Base-by-base conservation (phyloP, 2,113 vertebrate species). In the Mionectes macconnelli region DNA sequence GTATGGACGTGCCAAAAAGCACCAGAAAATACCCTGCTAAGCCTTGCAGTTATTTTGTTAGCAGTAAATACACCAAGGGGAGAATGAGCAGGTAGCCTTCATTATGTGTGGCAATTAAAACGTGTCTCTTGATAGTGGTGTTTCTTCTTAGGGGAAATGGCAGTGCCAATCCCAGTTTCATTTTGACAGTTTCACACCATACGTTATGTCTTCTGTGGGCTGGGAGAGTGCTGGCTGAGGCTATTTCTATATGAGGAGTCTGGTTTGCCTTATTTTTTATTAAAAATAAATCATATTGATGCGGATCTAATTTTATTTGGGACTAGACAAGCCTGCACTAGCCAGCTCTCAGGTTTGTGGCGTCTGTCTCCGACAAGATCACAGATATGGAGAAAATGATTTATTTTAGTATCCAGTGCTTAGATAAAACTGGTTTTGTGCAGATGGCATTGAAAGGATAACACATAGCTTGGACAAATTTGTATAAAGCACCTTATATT, bases 271-370 rank as follows among this genome's bases (percentile, higher is more conserved):
- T 68, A 24, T 77, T 94, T 94, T 84, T 96, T 84, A 78, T 92
- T 70, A 87, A 70, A 95, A 96, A 94, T 72, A 84, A 89, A 90
- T 93, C 76, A 72, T 53, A 81, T n/a, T 81, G 79, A 75, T 90
- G 92, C 7, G 5, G 79, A 52, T 92, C 35, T 70, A 70, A 86
- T 97, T 80, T 87, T 78, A 86, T 97, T 96, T 93, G 90, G 67
- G 89, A 81, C 80, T 67, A 94, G 90, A 90, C 96, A 93, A 94
- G 96, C 84, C 90, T 87, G 92, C 83, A 87, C 96, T 91, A 79
- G 94, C 73, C 90, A 94, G 85, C 90, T 78, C 83, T 93, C 39
- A 12, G 81, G 87, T 94, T 87, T 94, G 95, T 93, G 90, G 93
- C 27, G 37, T 95, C 93, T 94, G 94, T 93, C 92, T 97, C 90